Base-by-base conservation (phyloP, 2,888 invertebrate genomes). In the Heterodera filipjevi region DNA sequence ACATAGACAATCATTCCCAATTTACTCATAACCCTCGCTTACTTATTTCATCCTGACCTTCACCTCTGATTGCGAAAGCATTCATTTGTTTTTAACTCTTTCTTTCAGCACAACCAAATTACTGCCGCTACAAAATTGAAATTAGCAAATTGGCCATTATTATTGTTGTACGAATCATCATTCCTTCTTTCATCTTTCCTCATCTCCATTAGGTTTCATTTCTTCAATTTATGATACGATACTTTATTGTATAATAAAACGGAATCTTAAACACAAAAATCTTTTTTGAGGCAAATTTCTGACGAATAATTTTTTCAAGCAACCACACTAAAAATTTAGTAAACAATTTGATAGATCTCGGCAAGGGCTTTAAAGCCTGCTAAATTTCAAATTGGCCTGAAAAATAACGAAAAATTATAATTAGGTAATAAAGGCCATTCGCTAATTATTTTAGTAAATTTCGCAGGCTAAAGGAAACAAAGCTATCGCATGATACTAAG, bases 131-230 rank as follows among this genome's bases (percentile, higher is more conserved):
- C 10, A 2, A 59, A 59, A n/a, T n/a, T n/a, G 59, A 59, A 22
- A 27, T 59, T 59, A 27, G 59, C 59, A 59, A n/a, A 39, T 27
- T 27, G 59, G 59, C 59, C 59, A 59, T 59, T 59, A 53, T 53
- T 53, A 59, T 59, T 59, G 59, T 59, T 59, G 59, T 59, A 59
- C 27, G 59, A 27, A 59, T 59, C 59, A 59, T 59, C 59, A 59
- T 59, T 53, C 53, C 59, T 27, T 59, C 27, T 22, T 8, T 27
- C 27, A n/a, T 6, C n/a, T 22, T 2, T 59, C 59, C 59, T 59
- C 27, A 10, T 59, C 27, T 59, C 59, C 3, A 8, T 59, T 19
- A 10, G 27, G 27, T 5, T 59, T 59, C 27, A 27, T 59, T 59
- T 10, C 3, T 10, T 27, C 5, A 27, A 27, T n/a, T 53, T 59